These are phyloP conservation scores for Gastrophryne carolinensis DNA, from an alignment of 2,797 vertebrate species.

Conservation along the genomic window DNA sequence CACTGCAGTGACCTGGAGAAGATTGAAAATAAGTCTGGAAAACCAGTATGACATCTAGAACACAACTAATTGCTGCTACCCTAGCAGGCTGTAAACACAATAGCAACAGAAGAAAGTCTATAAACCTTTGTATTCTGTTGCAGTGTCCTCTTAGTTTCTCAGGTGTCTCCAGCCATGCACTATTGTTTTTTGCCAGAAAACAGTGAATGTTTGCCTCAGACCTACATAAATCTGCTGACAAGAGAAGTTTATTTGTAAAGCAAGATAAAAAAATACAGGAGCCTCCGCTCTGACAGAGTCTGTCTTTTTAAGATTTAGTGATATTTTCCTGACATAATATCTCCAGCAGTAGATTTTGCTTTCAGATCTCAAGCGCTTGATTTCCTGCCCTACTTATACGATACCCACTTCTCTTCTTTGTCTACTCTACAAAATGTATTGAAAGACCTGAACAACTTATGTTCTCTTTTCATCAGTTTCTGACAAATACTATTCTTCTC, in stretches of 20 bases:
- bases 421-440: conserved; percentile 4
- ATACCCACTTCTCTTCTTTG: not conserved
- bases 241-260: not conserved
- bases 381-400: conserved; percentile 25
- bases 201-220: not conserved
- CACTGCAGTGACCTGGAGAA: too few species aligned
- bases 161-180: too few species aligned
- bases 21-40: too few species aligned
- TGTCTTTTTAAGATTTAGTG: not conserved
- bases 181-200: not conserved
- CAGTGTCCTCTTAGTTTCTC: too few species aligned
- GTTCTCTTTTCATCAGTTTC: conserved; percentile 12
- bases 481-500: conserved; percentile 33
- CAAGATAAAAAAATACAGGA: not conserved
- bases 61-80: too few species aligned
- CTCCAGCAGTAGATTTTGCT: not conserved
- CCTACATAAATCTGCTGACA: not conserved
- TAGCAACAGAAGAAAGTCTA: too few species aligned
- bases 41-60: too few species aligned
- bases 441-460: conserved; percentile 12
- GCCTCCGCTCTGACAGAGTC: not conserved
- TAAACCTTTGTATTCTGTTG: too few species aligned
- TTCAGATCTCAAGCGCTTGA: conserved; percentile 20
- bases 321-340: conserved; percentile 3
- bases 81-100: too few species aligned